A percentile compares a stretch with the other conserved stretches of the same genome.
These are phyloP conservation scores for Xestia sexstrigata DNA, from an alignment of 2,888 invertebrate species.

Conservation along the genomic window DNA sequence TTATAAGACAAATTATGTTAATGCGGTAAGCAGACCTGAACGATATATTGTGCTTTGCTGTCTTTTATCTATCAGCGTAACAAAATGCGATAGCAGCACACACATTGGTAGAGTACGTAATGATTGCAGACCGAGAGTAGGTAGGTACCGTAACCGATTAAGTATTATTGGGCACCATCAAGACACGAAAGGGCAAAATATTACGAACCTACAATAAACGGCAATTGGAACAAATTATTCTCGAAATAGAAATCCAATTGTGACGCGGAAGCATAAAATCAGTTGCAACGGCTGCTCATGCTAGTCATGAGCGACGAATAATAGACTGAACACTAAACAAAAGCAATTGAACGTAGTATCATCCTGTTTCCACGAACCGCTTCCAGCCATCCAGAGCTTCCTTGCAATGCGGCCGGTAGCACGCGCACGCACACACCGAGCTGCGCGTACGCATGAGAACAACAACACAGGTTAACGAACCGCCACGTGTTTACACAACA, in stretches of 20 bases:
- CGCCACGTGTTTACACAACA: conserved; percentile 81
- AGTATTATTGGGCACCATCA: conserved; percentile 21
- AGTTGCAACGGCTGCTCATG: conserved; percentile 13
- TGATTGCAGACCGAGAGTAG: conserved; percentile 7
- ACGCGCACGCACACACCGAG: conserved; percentile 61
- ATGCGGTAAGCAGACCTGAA: conserved; percentile 22
- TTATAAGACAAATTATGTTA: conserved; percentile 36
- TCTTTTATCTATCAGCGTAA: conserved; percentile 41
- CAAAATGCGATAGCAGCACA: conserved; percentile 22
- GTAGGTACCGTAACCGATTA: neutral
- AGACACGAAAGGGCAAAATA: conserved; percentile 16
- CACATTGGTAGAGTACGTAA: neutral
- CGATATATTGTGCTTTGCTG: conserved; percentile 11
- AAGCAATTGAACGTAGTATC: conserved; percentile 34
- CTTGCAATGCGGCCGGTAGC: conserved; percentile 47
- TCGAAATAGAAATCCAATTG: conserved; percentile 28
- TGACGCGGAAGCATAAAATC: conserved; percentile 20
- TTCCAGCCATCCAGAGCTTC: conserved; percentile 46
- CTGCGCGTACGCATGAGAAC: conserved; percentile 69
- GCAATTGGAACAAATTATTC: conserved; percentile 22
- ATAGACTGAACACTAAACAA: conserved; percentile 30
- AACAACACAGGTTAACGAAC: conserved; percentile 82
- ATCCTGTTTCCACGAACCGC: conserved; percentile 55
- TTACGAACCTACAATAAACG: conserved; percentile 16
- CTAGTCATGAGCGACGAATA: conserved; percentile 28